Percentiles rank a stretch among this genome's conserved stretches.
Evolutionary conservation across 1,140 invertebrate species (phyloP).

Genomic region (Cydia amplana): DNA sequence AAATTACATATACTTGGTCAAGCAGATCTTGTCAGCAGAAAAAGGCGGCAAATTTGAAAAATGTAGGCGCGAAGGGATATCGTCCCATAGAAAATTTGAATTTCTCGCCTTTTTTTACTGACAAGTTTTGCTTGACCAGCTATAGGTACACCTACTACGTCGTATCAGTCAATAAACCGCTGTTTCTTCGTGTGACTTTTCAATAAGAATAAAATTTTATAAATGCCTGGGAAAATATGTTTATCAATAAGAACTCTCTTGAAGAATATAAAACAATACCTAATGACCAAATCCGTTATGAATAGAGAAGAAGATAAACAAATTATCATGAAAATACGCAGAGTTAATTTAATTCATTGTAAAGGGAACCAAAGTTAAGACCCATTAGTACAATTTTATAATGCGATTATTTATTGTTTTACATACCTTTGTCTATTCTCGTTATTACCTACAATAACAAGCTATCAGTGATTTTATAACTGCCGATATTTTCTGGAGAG

Average conservation of each 20-base stretch:
- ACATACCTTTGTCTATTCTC: background rate
- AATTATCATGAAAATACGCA: background rate
- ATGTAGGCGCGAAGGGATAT: no score
- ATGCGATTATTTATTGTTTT: conserved; percentile 2
- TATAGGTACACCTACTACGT: background rate
- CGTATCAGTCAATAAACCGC: background rate
- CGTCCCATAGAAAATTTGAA: no score
- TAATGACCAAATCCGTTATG: background rate
- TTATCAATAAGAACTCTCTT: background rate
- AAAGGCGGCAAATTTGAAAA: no score
- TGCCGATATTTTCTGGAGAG: background rate
- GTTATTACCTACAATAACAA: background rate
- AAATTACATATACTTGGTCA: no score
- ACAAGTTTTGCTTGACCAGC: no score
- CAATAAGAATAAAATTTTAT: background rate
- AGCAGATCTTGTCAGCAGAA: no score
- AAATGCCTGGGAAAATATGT: background rate
- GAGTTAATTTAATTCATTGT: background rate
- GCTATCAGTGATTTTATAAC: conserved; percentile 13
- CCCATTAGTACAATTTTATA: background rate
- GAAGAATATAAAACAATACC: background rate
- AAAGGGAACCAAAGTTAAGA: background rate
- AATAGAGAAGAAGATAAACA: background rate
- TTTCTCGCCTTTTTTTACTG: no score
- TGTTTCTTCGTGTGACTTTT: background rate